Evolutionary conservation across 2,113 vertebrate species (phyloP).

Genomic region (Nematolebias whitei): DNA sequence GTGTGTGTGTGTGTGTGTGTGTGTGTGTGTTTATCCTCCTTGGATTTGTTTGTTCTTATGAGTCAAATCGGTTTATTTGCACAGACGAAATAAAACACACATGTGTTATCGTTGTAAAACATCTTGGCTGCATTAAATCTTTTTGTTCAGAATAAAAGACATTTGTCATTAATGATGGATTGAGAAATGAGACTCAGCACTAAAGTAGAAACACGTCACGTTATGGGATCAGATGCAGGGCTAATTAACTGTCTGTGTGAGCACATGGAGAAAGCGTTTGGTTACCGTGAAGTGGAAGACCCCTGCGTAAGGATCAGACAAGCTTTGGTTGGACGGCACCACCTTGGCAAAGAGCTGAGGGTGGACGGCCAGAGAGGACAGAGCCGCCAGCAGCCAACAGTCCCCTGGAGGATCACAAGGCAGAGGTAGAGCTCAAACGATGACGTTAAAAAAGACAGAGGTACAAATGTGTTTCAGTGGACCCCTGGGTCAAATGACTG

Average conservation of each 20-base stretch:
- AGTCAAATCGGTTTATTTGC: not conserved
- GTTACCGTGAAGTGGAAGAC: slow-evolving; percentile 82
- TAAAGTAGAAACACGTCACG: not conserved
- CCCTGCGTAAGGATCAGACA: slow-evolving; percentile 74
- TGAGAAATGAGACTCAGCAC: not conserved
- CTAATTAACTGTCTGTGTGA: not conserved
- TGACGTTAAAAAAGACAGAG: not conserved
- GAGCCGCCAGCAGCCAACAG: slow-evolving; percentile 83
- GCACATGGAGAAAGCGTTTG: not conserved
- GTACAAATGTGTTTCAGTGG: not conserved
- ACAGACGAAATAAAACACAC: not conserved
- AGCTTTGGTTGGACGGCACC: slow-evolving; percentile 76
- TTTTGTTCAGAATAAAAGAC: not conserved
- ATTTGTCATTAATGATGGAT: not conserved
- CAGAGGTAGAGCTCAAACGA: not conserved
- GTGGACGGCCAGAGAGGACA: slow-evolving; percentile 82
- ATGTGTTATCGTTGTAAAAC: not conserved
- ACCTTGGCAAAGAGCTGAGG: slow-evolving; percentile 78
- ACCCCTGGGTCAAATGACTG: not conserved
- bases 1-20: not conserved
- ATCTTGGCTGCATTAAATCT: not conserved
- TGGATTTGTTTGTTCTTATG: not conserved
- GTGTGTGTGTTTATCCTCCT: not conserved
- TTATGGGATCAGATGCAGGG: not conserved
- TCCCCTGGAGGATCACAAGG: slow-evolving; percentile 63